Conservation (phyloP, 2,888 invertebrate genomes). For the Drosophila mayaguana region DNA sequence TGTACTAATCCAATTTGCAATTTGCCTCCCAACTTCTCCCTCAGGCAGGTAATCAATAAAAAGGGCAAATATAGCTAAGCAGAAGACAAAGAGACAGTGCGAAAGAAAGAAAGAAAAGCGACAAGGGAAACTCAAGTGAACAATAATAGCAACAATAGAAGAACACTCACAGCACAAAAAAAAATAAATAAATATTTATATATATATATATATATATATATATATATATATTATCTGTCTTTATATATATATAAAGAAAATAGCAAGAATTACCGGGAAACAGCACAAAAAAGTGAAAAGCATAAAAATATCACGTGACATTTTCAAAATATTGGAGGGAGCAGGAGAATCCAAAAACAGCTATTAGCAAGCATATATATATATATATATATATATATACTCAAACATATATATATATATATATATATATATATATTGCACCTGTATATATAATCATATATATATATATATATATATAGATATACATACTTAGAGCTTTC, state of each 20-base stretch:
- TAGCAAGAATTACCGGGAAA: background rate
- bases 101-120: conserved; percentile 12
- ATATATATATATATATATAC: background rate
- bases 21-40: conserved; percentile 77
- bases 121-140: conserved; percentile 15
- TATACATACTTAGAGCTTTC: background rate
- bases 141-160: conserved; percentile 19
- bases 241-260: background rate
- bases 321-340: background rate
- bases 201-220: no score
- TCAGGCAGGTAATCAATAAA: conserved; percentile 77
- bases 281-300: background rate
- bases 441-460: background rate
- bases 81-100: conserved; percentile 26
- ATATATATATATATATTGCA: background rate
- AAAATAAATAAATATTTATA: no score
- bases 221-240: background rate
- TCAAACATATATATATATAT: background rate
- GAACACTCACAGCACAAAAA: background rate
- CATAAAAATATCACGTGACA: background rate
- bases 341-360: background rate
- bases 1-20: conserved; percentile 80
- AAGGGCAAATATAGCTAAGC: conserved; percentile 32
- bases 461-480: background rate
- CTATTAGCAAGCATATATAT: background rate